Percentiles rank a stretch among this genome's conserved stretches.
Conservation (phyloP, 1,140 invertebrate genomes). For the Thereuonema tuberculata region DNA sequence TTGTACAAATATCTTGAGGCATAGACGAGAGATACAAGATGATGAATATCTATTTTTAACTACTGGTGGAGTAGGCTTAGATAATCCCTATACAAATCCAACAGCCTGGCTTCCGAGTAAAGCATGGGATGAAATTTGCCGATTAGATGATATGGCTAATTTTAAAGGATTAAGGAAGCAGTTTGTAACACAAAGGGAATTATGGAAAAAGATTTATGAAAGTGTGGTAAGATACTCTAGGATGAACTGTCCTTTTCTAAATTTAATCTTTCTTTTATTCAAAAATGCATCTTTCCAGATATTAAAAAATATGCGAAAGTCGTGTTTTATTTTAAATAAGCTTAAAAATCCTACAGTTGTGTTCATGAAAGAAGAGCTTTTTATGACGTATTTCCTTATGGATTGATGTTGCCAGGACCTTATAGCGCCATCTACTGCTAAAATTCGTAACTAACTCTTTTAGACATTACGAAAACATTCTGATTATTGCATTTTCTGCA, state of each 20-base stretch:
- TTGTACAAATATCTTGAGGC: slow-evolving; percentile 63
- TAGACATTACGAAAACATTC: too few relatives aligned
- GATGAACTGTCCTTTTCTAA: neutral
- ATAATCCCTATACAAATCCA: slow-evolving; percentile 59
- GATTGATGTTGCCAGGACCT: too few relatives aligned
- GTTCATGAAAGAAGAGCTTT: too few relatives aligned
- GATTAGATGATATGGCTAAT: slow-evolving; percentile 45
- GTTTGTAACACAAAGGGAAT: slow-evolving; percentile 28
- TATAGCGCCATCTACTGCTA: too few relatives aligned
- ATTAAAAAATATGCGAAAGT: too few relatives aligned
- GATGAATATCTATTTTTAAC: slow-evolving; percentile 75
- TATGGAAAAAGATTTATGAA: slow-evolving; percentile 27
- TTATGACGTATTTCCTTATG: too few relatives aligned
- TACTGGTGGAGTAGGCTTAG: slow-evolving; percentile 67
- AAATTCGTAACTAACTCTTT: too few relatives aligned
- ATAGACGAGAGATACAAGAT: slow-evolving; percentile 47
- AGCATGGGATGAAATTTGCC: slow-evolving; percentile 72
- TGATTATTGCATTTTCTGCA: too few relatives aligned
- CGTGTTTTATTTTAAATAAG: too few relatives aligned
- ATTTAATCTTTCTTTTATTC: too few relatives aligned
- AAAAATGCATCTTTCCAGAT: too few relatives aligned
- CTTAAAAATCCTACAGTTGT: too few relatives aligned
- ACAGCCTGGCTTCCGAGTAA: slow-evolving; percentile 53
- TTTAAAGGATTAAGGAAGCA: slow-evolving; percentile 40
- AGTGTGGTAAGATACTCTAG: neutral